phyloP scores from a whole-genome alignment of 2,113 vertebrate genomes.

The Poeciliopsis occidentalis region DNA sequence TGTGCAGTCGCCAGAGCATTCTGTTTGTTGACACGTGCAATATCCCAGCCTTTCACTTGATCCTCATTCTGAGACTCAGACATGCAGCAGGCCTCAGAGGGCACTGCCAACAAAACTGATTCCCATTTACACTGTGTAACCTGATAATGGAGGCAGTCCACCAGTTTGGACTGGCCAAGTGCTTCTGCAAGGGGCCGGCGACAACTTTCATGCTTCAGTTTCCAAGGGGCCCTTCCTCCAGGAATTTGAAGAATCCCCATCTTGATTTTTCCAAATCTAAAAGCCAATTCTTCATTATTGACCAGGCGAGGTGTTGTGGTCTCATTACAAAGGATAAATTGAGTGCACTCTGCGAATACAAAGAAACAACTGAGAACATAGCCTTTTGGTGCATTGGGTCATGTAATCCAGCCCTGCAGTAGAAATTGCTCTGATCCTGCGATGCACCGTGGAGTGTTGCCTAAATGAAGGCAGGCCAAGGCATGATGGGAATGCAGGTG shows the following conservation, averaged over 20 bases:
- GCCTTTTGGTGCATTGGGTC: slow-evolving; percentile 29
- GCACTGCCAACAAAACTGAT: slow-evolving; percentile 18
- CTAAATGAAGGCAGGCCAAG: slow-evolving; percentile 39
- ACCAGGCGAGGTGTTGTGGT: slow-evolving; percentile 11
- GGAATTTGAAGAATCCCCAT: slow-evolving; percentile 51
- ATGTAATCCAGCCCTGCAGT: slow-evolving; percentile 31
- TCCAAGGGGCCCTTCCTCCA: slow-evolving; percentile 15
- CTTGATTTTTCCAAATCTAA: slow-evolving; percentile 5
- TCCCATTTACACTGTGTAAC: slow-evolving; percentile 30
- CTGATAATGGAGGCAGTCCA: slow-evolving; percentile 20
- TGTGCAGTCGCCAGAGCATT: not conserved
- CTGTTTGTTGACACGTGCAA: slow-evolving; percentile 6
- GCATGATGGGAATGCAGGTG: slow-evolving; percentile 55
- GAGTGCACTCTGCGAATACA: slow-evolving; percentile 29
- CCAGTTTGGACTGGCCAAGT: not conserved
- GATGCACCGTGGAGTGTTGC: slow-evolving; percentile 21
- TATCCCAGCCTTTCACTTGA: slow-evolving; percentile 12
- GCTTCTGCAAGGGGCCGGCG: not conserved
- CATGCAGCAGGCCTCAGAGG: not conserved
- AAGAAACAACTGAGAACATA: slow-evolving; percentile 33
- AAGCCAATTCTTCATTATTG: slow-evolving; percentile 32
- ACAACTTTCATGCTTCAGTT: slow-evolving; percentile 5
- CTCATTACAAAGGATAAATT: slow-evolving; percentile 37
- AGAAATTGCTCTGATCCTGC: slow-evolving; percentile 32
- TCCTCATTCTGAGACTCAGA: slow-evolving; percentile 12